A percentile compares a stretch with the other conserved stretches of the same genome.
These are phyloP conservation scores for Drosophila atroscutellata DNA, from an alignment of 2,888 invertebrate species.

Conservation along the genomic window DNA sequence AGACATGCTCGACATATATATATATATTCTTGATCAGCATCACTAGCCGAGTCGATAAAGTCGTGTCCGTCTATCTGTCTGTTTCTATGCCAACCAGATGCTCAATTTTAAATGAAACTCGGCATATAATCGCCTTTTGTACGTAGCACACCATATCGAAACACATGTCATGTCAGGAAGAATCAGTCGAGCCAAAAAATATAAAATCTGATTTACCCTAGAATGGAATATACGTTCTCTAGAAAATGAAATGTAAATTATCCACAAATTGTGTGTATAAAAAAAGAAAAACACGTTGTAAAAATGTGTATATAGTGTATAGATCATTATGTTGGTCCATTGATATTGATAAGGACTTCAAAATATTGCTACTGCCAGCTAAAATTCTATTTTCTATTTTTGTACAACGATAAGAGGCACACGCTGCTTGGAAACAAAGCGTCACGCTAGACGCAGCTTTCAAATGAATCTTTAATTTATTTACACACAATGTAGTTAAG, in stretches of 20 bases:
- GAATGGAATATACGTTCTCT: not conserved
- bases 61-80: not conserved
- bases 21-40: not conserved
- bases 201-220: not conserved
- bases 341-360: conserved; percentile 49
- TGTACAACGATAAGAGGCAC: conserved; percentile 40
- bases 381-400: conserved; percentile 48
- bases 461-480: conserved; percentile 41
- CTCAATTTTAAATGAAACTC: not conserved
- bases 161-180: not conserved
- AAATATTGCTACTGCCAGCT: conserved; percentile 38
- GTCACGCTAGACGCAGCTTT: conserved; percentile 38
- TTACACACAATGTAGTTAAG: conserved; percentile 10
- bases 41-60: not conserved
- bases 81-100: not conserved
- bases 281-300: not conserved
- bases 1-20: not conserved
- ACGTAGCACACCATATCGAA: not conserved
- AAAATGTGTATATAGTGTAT: not conserved
- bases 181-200: not conserved
- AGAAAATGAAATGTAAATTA: not conserved
- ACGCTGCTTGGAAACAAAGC: conserved; percentile 54
- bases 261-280: not conserved
- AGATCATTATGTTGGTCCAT: conserved; percentile 34
- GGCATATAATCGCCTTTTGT: not conserved